phyloP scores from a whole-genome alignment of 2,113 vertebrate species.

The Larimichthys crocea region DNA sequence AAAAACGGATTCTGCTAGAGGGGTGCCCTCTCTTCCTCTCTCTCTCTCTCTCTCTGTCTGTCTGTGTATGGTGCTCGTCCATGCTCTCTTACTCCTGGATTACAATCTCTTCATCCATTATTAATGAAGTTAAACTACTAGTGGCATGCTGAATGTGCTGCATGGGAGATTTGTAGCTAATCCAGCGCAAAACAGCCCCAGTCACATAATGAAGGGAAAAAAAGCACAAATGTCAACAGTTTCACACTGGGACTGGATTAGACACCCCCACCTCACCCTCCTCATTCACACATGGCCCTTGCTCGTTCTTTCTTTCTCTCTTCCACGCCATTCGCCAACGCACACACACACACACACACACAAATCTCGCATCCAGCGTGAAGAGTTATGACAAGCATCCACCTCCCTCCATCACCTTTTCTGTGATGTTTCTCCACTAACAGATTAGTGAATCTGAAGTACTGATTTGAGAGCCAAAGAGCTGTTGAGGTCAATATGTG shows the following conservation, averaged over 20 bases:
- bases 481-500: conserved; percentile 61
- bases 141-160: conserved; percentile 99
- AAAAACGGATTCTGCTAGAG: conserved; percentile 17
- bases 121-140: conserved; percentile 99
- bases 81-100: conserved; percentile 91
- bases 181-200: conserved; percentile 99
- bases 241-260: conserved; percentile 99
- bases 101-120: conserved; percentile 99
- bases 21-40: conserved; percentile 46
- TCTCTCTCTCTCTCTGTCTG: conserved; percentile 14
- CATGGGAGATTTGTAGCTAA: conserved; percentile 99
- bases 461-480: conserved; percentile 87
- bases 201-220: conserved; percentile 99
- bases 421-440: conserved; percentile 83
- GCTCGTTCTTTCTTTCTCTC: conserved; percentile 18
- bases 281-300: conserved; percentile 52
- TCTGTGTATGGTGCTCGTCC: conserved; percentile 62
- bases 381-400: conserved; percentile 47
- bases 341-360: background rate
- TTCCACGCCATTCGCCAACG: conserved; percentile 12
- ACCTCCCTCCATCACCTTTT: conserved; percentile 47
- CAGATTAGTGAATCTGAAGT: conserved; percentile 91
- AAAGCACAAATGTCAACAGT: conserved; percentile 99
- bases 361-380: conserved; percentile 40
- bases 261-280: conserved; percentile 86